phyloP scores from a whole-genome alignment of 2,888 invertebrate genomes.

The Druceiella hillmani region DNA sequence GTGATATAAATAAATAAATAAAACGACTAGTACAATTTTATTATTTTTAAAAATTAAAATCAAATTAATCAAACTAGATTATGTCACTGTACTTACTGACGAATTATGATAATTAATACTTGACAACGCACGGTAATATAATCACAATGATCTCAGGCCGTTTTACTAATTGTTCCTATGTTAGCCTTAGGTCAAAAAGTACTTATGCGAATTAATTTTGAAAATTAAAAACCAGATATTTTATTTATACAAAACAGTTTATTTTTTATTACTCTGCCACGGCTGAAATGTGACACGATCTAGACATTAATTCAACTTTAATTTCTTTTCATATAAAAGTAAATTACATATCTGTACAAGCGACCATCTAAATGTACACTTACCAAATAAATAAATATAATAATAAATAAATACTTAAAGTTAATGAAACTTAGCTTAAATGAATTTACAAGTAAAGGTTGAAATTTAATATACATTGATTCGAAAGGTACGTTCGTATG shows the following conservation, averaged over 20 bases:
- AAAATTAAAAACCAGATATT: too few species aligned
- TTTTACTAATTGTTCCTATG: too few species aligned
- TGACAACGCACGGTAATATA: too few species aligned
- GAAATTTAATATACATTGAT: slow-evolving; percentile 1
- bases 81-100: slow-evolving; percentile 47
- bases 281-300: slow-evolving; percentile 53
- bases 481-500: too few species aligned
- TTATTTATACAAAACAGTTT: slow-evolving; percentile 55
- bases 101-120: too few species aligned
- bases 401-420: slow-evolving; percentile 56
- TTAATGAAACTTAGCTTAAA: too few species aligned
- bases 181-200: too few species aligned
- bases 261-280: slow-evolving; percentile 54
- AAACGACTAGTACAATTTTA: slow-evolving; percentile 2
- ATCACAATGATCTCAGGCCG: too few species aligned
- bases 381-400: slow-evolving; percentile 52
- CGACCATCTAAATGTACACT: slow-evolving; percentile 45
- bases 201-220: too few species aligned
- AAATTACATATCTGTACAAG: background rate
- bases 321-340: slow-evolving; percentile 31
- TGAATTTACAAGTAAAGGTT: background rate
- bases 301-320: slow-evolving; percentile 54
- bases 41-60: slow-evolving; percentile 28
- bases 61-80: slow-evolving; percentile 52
- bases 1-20: slow-evolving; percentile 4